A percentile compares a stretch with the other conserved stretches of the same genome.
Conservation (phyloP, 1,140 invertebrate species). For the Heliothis virescens region DNA sequence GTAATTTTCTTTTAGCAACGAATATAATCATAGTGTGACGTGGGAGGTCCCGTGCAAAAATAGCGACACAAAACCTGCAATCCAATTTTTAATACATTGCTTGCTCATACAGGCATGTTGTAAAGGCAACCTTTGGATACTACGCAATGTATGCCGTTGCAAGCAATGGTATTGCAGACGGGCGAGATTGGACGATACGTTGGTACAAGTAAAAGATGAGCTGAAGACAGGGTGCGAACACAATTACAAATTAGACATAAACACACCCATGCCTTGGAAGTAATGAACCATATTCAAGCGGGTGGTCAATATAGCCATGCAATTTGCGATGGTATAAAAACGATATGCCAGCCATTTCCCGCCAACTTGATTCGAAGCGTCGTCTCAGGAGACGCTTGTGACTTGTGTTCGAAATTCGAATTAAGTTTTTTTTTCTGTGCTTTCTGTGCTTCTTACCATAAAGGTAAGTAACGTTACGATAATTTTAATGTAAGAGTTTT, state of each 20-base stretch:
- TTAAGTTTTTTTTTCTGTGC: slow-evolving; percentile 51
- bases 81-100: slow-evolving; percentile 7
- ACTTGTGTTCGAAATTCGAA: slow-evolving; percentile 58
- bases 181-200: background rate
- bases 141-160: slow-evolving; percentile 43
- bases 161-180: background rate
- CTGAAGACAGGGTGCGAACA: slow-evolving; percentile 71
- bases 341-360: slow-evolving; percentile 23
- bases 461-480: slow-evolving; percentile 64
- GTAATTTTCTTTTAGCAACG: slow-evolving; percentile 53
- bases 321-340: slow-evolving; percentile 81
- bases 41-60: slow-evolving; percentile 21
- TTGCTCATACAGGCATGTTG: background rate
- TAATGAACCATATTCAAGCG: slow-evolving; percentile 83
- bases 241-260: slow-evolving; percentile 79
- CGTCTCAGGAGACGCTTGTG: slow-evolving; percentile 61
- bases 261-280: slow-evolving; percentile 73
- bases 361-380: slow-evolving; percentile 53
- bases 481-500: background rate
- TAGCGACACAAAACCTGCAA: background rate
- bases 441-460: slow-evolving; percentile 29
- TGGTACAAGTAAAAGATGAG: slow-evolving; percentile 56
- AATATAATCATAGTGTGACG: slow-evolving; percentile 58
- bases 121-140: background rate
- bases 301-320: slow-evolving; percentile 71